Conservation (phyloP, 2,888 invertebrate genomes). For the Trileptium ribeirensis region DNA sequence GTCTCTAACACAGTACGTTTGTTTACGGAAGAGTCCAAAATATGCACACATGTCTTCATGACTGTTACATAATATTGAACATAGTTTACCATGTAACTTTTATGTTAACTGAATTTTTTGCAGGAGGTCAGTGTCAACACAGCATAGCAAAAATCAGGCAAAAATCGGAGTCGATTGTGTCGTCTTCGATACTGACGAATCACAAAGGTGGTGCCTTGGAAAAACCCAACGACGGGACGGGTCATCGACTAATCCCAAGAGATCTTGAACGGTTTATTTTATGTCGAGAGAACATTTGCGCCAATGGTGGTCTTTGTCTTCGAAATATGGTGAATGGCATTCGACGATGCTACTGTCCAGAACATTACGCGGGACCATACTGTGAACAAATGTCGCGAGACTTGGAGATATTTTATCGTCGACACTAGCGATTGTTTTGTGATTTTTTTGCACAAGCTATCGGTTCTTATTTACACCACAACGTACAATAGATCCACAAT, state of each 20-base stretch:
- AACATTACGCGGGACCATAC: neutral
- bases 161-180: neutral
- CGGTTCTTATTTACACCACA: no score
- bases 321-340: slow-evolving; percentile 1
- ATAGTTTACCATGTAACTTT: no score
- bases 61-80: no score
- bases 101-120: no score
- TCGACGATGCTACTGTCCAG: slow-evolving; percentile 11
- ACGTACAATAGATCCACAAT: no score
- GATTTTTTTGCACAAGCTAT: no score
- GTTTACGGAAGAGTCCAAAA: no score
- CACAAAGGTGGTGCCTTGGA: neutral
- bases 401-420: neutral
- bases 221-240: neutral
- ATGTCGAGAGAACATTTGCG: slow-evolving; percentile 9
- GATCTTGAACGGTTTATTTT: slow-evolving; percentile 5
- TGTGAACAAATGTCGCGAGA: neutral
- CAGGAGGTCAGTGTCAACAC: neutral
- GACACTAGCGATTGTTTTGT: no score
- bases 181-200: neutral
- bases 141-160: neutral
- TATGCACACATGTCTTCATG: no score
- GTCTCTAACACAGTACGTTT: no score
- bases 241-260: neutral
- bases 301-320: slow-evolving; percentile 14